Conservation (phyloP, 2,888 invertebrate genomes). For the Synergus itoensis region DNA sequence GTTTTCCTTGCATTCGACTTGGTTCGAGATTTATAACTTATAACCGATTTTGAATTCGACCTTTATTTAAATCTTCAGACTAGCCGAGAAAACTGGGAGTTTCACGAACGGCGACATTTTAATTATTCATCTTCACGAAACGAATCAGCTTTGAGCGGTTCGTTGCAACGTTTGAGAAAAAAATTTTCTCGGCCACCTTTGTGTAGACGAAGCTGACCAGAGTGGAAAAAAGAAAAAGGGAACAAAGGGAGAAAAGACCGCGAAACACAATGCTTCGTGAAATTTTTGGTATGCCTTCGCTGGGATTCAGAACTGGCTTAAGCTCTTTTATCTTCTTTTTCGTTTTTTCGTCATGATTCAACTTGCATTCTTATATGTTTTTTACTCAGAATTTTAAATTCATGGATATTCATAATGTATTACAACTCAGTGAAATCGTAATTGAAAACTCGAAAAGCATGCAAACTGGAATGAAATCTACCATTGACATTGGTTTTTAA, state of each 20-base stretch:
- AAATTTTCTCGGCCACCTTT: neutral
- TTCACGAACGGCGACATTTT: neutral
- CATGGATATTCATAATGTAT: neutral
- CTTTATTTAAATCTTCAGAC: neutral
- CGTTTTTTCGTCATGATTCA: neutral
- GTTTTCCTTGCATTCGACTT: neutral
- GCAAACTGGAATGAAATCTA: too few species aligned
- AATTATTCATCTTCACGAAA: neutral
- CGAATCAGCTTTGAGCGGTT: conserved; percentile 5
- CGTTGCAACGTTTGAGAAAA: neutral
- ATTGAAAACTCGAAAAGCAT: neutral
- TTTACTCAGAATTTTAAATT: neutral
- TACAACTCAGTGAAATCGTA: neutral
- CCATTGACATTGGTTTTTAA: too few species aligned
- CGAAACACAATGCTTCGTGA: neutral
- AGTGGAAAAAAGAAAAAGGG: neutral
- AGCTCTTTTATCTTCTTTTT: neutral
- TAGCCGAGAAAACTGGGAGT: neutral
- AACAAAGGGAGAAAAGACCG: neutral
- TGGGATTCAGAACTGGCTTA: neutral
- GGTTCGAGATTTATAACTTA: neutral
- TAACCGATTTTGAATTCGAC: neutral
- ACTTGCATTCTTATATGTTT: neutral
- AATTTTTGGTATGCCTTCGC: neutral
- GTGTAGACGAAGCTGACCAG: neutral